Conservation (phyloP, 2,113 vertebrate species). For the Pseudopodoces humilis region DNA sequence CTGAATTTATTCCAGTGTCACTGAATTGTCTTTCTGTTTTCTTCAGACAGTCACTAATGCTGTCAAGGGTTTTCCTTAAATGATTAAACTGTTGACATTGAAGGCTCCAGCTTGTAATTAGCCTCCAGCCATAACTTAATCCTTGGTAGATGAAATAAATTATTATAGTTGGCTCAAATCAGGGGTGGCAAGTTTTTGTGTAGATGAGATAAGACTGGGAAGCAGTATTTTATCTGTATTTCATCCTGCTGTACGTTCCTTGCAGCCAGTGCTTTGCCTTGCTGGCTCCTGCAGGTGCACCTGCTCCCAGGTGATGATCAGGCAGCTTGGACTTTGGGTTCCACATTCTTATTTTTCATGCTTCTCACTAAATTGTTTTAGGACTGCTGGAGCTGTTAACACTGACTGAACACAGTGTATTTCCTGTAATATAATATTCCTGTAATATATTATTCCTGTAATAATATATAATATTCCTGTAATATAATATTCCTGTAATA, state of each 20-base stretch:
- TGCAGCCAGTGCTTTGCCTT: background rate
- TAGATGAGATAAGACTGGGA: background rate
- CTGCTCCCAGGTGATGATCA: background rate
- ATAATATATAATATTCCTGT: too few species aligned
- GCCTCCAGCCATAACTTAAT: slow-evolving; percentile 29
- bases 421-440: background rate
- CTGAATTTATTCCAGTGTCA: background rate
- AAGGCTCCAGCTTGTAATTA: slow-evolving; percentile 23
- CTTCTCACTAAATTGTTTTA: background rate
- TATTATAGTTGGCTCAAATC: background rate
- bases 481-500: background rate
- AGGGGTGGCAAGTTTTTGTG: background rate
- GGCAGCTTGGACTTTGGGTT: background rate
- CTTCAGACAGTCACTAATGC: background rate
- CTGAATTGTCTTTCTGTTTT: background rate
- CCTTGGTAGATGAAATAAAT: background rate
- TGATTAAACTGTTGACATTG: background rate
- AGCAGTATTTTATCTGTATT: background rate
- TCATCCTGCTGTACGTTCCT: background rate
- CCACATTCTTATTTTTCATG: background rate
- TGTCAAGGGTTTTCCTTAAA: background rate
- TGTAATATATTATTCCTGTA: too few species aligned
- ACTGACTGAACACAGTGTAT: background rate
- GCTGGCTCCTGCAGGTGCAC: background rate
- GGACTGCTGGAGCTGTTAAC: background rate